Evolutionary conservation across 92 coral and sea anemone species (phyloP), one percentile per base, ranked within the genome.

Genomic region (Meandrina meandrites): DNA sequence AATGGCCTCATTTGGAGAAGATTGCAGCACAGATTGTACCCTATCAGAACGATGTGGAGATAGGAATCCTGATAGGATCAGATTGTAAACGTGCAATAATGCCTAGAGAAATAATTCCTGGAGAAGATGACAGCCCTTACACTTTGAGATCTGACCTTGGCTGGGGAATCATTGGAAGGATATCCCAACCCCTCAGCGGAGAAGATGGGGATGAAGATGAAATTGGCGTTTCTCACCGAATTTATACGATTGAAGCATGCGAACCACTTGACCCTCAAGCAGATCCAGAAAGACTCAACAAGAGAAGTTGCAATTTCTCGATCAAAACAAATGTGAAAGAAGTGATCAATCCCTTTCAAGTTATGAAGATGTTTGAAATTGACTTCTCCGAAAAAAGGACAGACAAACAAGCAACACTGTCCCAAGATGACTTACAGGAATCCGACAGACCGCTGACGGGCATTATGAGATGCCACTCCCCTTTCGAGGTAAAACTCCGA

Each of bases 61-160:
- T 91, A 6, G 86, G 92, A 78, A 82, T 93, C 53, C 90, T 93
- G 40, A 89, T 93, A 60, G 92, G 96, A 27, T 47, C 89, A 27
- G 87, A 93, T 69, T 91, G 96, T 56, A 42, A 86, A 1, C 89
- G 90, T 37, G 94, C 94, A 16, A 86, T 93, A 27, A 82, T 80
- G 75, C 94, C 96, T 24, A 88, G 91, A 27, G 94, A 93, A 79
- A 86, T 93, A 42, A 93, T 93, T 37, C 85, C 91, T 53, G 92
- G 90, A 40, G 81, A 78, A 66, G 90, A 80, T 51, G 82, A 78
- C 57, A 82, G 80, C 78, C 94, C 94, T 16, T 89, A 91, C 73
- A 89, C 90, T 56, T 82, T 74, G 87, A 84, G 92, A 79, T 81
- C 94, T n/a, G 89, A 73, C 35, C 88, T 93, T 8, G 94, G 94